Conservation (phyloP, 2,797 vertebrate genomes). For the Aeoliscus strigatus region DNA sequence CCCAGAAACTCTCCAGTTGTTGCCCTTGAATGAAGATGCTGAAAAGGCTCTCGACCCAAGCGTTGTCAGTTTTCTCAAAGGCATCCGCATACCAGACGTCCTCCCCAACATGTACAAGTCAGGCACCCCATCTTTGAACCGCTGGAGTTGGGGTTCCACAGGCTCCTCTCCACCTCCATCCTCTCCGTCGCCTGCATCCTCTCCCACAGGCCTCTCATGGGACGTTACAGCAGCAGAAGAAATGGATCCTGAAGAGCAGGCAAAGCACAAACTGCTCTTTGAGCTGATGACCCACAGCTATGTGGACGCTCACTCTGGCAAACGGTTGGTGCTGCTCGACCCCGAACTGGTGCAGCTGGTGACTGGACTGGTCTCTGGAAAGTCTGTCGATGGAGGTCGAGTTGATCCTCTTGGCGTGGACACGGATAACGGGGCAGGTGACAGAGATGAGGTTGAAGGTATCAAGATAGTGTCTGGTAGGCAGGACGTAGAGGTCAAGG, state of each 20-base stretch:
- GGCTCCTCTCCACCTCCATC: slow-evolving; percentile 41
- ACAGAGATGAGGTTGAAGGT: slow-evolving; percentile 10
- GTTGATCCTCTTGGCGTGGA: slow-evolving; percentile 15
- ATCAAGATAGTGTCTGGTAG: slow-evolving; percentile 16
- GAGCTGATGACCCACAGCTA: slow-evolving; percentile 89
- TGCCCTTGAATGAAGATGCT: slow-evolving; percentile 75
- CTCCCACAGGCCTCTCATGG: slow-evolving; percentile 31
- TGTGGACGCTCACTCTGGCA: slow-evolving; percentile 80
- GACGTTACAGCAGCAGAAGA: slow-evolving; percentile 35
- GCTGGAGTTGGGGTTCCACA: slow-evolving; percentile 55
- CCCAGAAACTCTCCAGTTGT: slow-evolving; percentile 76
- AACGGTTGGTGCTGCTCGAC: slow-evolving; percentile 83
- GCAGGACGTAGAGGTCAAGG: slow-evolving; percentile 2
- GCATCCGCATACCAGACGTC: slow-evolving; percentile 79
- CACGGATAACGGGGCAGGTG: slow-evolving; percentile 13
- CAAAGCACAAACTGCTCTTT: slow-evolving; percentile 69
- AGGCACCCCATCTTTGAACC: slow-evolving; percentile 56
- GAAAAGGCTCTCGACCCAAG: slow-evolving; percentile 48
- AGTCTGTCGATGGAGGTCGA: slow-evolving; percentile 2
- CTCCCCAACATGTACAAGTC: slow-evolving; percentile 65
- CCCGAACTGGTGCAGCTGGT: slow-evolving; percentile 67
- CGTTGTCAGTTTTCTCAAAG: slow-evolving; percentile 69
- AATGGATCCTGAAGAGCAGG: slow-evolving; percentile 48
- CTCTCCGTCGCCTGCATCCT: slow-evolving; percentile 35
- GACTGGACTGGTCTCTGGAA: slow-evolving; percentile 15